Percentiles rank a stretch among this genome's conserved stretches.
Evolutionary conservation across 2,797 vertebrate genomes (phyloP).

Genomic region (Mus minutoides): DNA sequence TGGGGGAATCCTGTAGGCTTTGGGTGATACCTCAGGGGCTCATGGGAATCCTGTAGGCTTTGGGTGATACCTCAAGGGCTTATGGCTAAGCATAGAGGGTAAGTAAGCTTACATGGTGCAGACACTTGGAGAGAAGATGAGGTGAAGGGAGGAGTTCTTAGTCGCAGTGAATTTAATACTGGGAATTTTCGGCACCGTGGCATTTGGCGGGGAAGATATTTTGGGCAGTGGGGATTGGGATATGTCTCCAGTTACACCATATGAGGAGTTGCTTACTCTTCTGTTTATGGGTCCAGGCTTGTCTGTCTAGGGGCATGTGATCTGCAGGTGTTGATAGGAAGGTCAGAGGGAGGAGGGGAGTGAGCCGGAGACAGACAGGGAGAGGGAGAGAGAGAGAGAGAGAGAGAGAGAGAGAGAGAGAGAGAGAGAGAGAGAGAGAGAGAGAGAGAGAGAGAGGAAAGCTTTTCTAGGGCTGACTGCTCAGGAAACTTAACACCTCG

Average conservation of each 20-base stretch:
- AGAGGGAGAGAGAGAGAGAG: background rate
- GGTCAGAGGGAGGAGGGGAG: background rate
- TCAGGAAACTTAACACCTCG: constrained; percentile 21
- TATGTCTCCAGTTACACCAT: constrained; percentile 23
- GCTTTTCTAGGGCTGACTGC: background rate
- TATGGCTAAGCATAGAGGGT: background rate
- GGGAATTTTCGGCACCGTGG: background rate
- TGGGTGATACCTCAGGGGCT: too few species aligned
- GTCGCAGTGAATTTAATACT: background rate
- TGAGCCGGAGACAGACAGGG: background rate
- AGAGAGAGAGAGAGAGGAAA: background rate
- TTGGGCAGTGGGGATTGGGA: constrained; percentile 26
- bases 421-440: background rate
- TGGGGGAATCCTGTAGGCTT: background rate
- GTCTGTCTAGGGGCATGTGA: background rate
- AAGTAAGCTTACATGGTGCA: background rate
- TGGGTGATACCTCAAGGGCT: background rate
- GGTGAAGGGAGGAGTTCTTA: background rate
- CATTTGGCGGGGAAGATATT: constrained; percentile 65
- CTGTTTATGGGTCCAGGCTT: constrained; percentile 22
- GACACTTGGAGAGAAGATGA: background rate
- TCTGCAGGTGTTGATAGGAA: background rate
- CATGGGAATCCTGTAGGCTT: background rate
- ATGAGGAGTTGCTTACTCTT: constrained; percentile 45
- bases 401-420: too few species aligned